Evolutionary conservation across 1,140 invertebrate genomes (phyloP), one percentile per base, ranked within the genome.

Genomic region (Uloborus diversus): DNA sequence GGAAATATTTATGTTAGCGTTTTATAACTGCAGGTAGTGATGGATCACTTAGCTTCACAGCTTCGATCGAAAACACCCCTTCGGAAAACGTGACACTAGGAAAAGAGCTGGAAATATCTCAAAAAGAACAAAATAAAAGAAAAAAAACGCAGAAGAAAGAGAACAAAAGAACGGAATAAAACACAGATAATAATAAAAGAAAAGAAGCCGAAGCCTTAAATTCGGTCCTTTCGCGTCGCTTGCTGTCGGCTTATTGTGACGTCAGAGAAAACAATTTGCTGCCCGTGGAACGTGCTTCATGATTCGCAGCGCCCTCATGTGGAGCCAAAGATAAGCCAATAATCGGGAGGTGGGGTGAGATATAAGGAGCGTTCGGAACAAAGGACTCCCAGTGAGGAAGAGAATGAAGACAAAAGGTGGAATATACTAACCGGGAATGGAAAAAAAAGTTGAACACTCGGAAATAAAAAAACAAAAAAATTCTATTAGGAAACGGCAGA

Each of bases 191-290:
- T n/a, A n/a, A n/a, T n/a, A n/a, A n/a, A n/a, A n/a, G n/a, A n/a
- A n/a, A n/a, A n/a, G n/a, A n/a, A n/a, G n/a, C n/a, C n/a, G n/a
- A n/a, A n/a, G n/a, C n/a, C n/a, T 42, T 42, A 71, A 68, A 27
- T 30, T 37, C n/a, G 13, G 59, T 75, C 70, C 32, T 75, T 62
- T 64, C 59, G 27, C 70, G 59, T 37, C 57, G 35, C 27, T 75
- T 49, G 56, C 70, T 49, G 70, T 75, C 70, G 53, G 27, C 59
- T 61, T 75, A 62, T 62, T 75, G 70, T 75, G 70, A 75, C 70
- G 70, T 75, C 70, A 75, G 13, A 14, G 57, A 75, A 73, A 75
- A 75, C 70, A 75, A 75, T 64, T 75, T 75, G 42, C 59, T 25
- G 70, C 37, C 47, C 30, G 59, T 14, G 57, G 33, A 62, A 62